Evolutionary conservation across 2,888 invertebrate genomes (phyloP).

Genomic region (Malacosoma neustria): DNA sequence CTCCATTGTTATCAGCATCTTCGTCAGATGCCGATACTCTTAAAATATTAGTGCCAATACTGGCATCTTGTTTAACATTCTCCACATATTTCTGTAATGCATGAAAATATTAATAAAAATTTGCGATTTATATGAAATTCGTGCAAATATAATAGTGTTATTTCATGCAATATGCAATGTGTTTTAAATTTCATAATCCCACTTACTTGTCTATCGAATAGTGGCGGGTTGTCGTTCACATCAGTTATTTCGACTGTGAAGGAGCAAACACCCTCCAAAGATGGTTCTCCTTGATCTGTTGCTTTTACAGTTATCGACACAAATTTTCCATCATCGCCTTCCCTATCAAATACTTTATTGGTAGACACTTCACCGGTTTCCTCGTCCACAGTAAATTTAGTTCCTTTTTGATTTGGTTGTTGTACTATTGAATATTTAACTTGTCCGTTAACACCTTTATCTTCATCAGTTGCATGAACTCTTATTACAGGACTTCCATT

Average conservation of each 20-base stretch:
- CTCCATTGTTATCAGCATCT: constrained; percentile 97
- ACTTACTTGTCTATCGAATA: constrained; percentile 94
- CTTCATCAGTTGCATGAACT: constrained; percentile 95
- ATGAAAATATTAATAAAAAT: constrained; percentile 28
- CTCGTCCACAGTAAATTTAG: constrained; percentile 96
- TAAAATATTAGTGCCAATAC: constrained; percentile 94
- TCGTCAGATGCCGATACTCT: constrained; percentile 97
- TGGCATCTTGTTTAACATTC: constrained; percentile 97
- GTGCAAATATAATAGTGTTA: constrained; percentile 29
- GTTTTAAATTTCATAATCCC: constrained; percentile 19
- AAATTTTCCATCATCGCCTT: constrained; percentile 97
- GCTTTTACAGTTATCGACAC: constrained; percentile 98
- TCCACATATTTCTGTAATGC: constrained; percentile 93
- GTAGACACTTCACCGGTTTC: constrained; percentile 96
- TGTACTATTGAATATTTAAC: constrained; percentile 98
- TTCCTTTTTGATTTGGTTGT: constrained; percentile 95
- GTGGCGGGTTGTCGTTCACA: constrained; percentile 96
- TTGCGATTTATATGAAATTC: constrained; percentile 22
- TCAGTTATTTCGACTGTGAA: constrained; percentile 98
- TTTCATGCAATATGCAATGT: constrained; percentile 29
- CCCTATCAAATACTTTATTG: constrained; percentile 97
- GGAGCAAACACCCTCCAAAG: constrained; percentile 97
- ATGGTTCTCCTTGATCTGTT: constrained; percentile 98
- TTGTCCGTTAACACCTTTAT: constrained; percentile 96
- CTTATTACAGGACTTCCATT: constrained; percentile 96